Conservation (phyloP, 2,888 invertebrate genomes). For the Chaitophorus viminalis region DNA sequence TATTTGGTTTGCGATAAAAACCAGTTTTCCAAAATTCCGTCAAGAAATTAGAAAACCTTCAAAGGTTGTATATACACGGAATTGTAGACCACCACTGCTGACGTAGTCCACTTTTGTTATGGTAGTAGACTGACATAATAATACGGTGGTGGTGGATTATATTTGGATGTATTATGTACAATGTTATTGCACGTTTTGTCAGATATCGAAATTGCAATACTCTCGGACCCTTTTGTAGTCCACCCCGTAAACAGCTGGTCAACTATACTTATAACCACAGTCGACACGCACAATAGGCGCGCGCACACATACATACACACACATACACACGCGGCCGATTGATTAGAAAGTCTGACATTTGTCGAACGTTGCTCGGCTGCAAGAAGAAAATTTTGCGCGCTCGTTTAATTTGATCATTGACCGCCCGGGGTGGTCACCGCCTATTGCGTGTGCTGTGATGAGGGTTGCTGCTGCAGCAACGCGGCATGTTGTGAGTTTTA, state of each 20-base stretch:
- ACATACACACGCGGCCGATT: neutral
- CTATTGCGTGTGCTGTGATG: neutral
- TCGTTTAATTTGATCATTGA: constrained; percentile 28
- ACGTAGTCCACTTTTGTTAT: neutral
- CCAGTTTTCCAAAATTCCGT: neutral
- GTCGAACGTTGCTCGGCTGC: neutral
- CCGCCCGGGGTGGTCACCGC: neutral
- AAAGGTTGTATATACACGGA: neutral
- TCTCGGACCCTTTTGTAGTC: neutral
- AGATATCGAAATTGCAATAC: neutral
- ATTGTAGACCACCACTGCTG: constrained; percentile 15
- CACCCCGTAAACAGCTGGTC: constrained; percentile 6
- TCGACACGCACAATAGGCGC: neutral
- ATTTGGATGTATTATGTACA: neutral
- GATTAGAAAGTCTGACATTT: constrained; percentile 37
- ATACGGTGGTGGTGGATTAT: neutral
- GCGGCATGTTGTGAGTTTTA: neutral
- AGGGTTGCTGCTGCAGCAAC: neutral
- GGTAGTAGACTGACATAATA: neutral
- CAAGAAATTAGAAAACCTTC: constrained; percentile 18
- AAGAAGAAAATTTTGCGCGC: constrained; percentile 18
- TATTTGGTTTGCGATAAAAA: constrained; percentile 7
- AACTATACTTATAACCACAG: neutral
- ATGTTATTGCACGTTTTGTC: constrained; percentile 34
- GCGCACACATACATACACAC: neutral